Percentiles rank a stretch among this genome's conserved stretches.
phyloP scores from a whole-genome alignment of 2,888 invertebrate species.

The Sycophila texana region DNA sequence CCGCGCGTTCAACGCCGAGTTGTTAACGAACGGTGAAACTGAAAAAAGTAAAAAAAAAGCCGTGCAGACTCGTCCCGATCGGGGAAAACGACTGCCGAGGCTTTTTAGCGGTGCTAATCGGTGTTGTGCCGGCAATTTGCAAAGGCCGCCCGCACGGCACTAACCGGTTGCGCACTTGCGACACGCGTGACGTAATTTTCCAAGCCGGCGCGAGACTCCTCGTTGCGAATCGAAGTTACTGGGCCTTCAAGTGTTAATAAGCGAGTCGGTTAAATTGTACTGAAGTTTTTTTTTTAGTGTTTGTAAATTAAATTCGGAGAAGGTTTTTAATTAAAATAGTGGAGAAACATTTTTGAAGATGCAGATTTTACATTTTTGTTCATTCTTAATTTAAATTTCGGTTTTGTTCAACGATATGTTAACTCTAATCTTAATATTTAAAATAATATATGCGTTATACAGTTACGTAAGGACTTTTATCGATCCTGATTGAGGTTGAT shows the following conservation, averaged over 20 bases:
- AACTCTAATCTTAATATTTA: too few species aligned
- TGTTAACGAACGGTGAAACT: too few species aligned
- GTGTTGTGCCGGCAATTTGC: conserved; percentile 30
- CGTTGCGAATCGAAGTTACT: conserved; percentile 26
- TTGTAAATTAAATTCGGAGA: too few species aligned
- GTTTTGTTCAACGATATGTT: too few species aligned
- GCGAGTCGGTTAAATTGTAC: too few species aligned
- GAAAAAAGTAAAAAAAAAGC: too few species aligned
- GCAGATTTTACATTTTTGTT: background rate
- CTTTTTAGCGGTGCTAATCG: conserved; percentile 23
- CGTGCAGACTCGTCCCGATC: background rate
- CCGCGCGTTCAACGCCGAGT: too few species aligned
- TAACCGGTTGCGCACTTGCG: conserved; percentile 42
- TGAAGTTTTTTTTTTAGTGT: too few species aligned
- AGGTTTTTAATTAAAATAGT: background rate
- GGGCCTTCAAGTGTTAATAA: background rate
- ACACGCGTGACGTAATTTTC: conserved; percentile 46
- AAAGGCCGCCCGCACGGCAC: background rate
- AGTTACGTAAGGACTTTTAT: too few species aligned
- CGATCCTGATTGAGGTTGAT: too few species aligned
- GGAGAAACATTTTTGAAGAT: background rate
- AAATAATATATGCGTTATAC: too few species aligned
- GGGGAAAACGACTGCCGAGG: conserved; percentile 7
- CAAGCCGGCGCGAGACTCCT: background rate
- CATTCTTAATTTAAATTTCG: too few species aligned